Conservation (phyloP, 1,140 invertebrate genomes). For the Pseudomyrmex flavicornis region DNA sequence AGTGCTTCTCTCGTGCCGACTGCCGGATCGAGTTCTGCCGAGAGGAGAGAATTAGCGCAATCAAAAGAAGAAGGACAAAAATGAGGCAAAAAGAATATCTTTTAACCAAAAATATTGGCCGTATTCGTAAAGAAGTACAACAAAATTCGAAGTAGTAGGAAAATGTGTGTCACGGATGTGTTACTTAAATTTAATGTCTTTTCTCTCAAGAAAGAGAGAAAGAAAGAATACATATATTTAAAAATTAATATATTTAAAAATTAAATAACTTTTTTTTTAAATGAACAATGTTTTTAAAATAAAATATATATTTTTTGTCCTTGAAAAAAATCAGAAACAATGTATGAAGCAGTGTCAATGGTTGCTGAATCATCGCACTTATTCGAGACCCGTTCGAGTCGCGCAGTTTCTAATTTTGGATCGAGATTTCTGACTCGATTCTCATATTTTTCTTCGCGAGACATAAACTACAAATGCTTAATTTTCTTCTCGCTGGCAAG, state of each 20-base stretch:
- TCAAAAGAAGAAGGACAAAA: conserved; percentile 30
- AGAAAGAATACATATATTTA: too few species aligned
- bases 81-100: background rate
- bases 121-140: background rate
- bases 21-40: conserved; percentile 15
- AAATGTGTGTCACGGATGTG: background rate
- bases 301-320: too few species aligned
- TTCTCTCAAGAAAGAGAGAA: background rate
- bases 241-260: too few species aligned
- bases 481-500: conserved; percentile 32
- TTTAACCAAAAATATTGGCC: conserved; percentile 38
- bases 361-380: conserved; percentile 37
- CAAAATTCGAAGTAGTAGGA: background rate
- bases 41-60: conserved; percentile 25
- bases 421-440: background rate
- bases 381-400: background rate
- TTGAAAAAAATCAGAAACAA: too few species aligned
- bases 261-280: too few species aligned
- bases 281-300: too few species aligned
- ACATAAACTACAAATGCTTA: background rate
- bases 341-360: conserved; percentile 16
- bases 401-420: conserved; percentile 7
- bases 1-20: conserved; percentile 48
- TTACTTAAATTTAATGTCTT: background rate
- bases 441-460: background rate